Evolutionary conservation across 2,113 vertebrate genomes (phyloP).

Genomic region (Zonotrichia leucophrys): DNA sequence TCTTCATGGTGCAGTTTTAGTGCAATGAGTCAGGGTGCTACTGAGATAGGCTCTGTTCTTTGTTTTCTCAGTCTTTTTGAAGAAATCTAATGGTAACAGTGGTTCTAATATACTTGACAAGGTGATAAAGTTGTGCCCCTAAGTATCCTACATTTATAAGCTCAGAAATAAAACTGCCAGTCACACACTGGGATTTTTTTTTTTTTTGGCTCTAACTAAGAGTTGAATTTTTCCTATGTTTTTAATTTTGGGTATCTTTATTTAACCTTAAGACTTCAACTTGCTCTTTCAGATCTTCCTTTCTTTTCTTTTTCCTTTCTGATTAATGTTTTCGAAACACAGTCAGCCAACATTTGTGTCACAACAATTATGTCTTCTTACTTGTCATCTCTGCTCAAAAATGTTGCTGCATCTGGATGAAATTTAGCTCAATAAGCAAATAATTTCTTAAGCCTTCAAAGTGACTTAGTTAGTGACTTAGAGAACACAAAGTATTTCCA

Average conservation of each 20-base stretch:
- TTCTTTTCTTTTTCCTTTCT: not conserved
- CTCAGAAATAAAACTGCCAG: slow-evolving; percentile 10
- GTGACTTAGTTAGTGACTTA: not conserved
- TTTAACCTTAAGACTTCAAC: slow-evolving; percentile 49
- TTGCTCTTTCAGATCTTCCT: not conserved
- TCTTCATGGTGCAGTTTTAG: not conserved
- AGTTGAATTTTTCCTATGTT: slow-evolving; percentile 17
- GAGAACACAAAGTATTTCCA: slow-evolving; percentile 2
- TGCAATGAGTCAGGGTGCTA: not conserved
- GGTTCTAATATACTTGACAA: not conserved
- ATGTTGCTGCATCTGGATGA: not conserved
- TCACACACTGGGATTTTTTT: slow-evolving; percentile 33
- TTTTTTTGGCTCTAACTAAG: slow-evolving; percentile 1
- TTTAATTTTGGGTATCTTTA: slow-evolving; percentile 14
- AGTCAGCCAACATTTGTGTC: slow-evolving; percentile 25
- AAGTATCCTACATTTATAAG: slow-evolving; percentile 58
- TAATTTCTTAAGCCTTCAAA: slow-evolving; percentile 5
- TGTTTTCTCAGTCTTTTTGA: not conserved
- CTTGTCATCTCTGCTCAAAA: slow-evolving; percentile 31
- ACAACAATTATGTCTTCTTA: slow-evolving; percentile 12
- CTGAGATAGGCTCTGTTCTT: not conserved
- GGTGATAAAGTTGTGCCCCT: slow-evolving; percentile 1
- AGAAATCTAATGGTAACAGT: not conserved
- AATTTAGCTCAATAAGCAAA: slow-evolving; percentile 19
- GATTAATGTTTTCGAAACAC: slow-evolving; percentile 6